Percentiles rank a stretch among this genome's conserved stretches.
Conservation (phyloP, 2,113 vertebrate genomes). For the Motacilla tschutschensis region DNA sequence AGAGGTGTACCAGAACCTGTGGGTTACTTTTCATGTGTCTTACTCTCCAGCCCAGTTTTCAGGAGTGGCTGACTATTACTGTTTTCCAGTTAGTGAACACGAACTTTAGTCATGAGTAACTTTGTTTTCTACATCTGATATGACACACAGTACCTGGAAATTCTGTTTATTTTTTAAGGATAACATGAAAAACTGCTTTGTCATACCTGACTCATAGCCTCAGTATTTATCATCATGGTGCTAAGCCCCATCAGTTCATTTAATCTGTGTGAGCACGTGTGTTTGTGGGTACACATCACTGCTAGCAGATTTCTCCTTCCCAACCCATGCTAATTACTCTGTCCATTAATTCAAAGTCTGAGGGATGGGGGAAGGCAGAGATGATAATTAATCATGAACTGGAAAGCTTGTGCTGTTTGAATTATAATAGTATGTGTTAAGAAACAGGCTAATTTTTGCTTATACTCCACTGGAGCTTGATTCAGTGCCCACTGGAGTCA, state of each 20-base stretch:
- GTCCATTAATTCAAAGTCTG: not conserved
- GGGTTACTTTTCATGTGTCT: not conserved
- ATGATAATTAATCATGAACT: not conserved
- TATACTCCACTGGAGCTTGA: not conserved
- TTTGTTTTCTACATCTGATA: constrained; percentile 27
- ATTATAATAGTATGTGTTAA: not conserved
- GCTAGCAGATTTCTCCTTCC: not conserved
- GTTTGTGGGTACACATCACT: not conserved
- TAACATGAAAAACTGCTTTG: not conserved
- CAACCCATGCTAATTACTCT: not conserved
- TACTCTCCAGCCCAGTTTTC: not conserved
- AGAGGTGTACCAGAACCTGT: constrained; percentile 1
- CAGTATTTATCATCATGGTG: not conserved
- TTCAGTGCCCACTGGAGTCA: not conserved
- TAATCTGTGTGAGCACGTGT: not conserved
- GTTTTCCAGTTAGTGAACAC: constrained; percentile 20
- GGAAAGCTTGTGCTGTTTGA: not conserved
- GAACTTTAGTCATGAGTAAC: not conserved
- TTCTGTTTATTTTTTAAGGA: constrained; percentile 19
- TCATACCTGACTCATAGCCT: not conserved
- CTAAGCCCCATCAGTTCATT: not conserved
- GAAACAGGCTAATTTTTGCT: not conserved
- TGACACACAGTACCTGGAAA: not conserved
- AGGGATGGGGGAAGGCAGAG: not conserved
- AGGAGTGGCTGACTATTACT: constrained; percentile 19